Conservation (phyloP, 2,797 vertebrate species). For the Hyperoplus immaculatus region DNA sequence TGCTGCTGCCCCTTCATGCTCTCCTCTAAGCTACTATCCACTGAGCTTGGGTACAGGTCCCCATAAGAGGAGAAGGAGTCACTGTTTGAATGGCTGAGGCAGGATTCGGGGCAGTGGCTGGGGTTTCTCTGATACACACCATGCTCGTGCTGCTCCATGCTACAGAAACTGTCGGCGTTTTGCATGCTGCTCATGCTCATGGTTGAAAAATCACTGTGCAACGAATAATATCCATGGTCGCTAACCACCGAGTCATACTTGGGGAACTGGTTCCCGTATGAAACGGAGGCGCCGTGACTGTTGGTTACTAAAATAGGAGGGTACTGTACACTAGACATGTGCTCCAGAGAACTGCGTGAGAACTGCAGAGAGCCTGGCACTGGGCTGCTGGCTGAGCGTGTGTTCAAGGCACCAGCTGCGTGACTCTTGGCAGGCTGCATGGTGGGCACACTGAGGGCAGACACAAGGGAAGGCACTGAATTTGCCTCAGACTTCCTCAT, state of each 20-base stretch:
- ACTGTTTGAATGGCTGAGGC: conserved; percentile 95
- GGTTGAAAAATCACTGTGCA: conserved; percentile 97
- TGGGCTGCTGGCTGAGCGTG: conserved; percentile 97
- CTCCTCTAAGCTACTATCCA: conserved; percentile 93
- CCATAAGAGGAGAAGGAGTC: conserved; percentile 97
- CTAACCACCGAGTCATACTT: conserved; percentile 95
- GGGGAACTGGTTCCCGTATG: conserved; percentile 94
- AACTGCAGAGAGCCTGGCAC: conserved; percentile 97
- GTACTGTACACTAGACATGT: conserved; percentile 96
- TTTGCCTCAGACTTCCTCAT: conserved; percentile 94
- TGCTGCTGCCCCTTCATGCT: conserved; percentile 90
- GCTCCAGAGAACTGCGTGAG: conserved; percentile 94
- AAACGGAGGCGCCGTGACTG: conserved; percentile 95
- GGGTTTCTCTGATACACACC: conserved; percentile 91
- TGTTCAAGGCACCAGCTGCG: conserved; percentile 95
- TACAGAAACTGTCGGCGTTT: conserved; percentile 95
- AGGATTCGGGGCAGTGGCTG: conserved; percentile 92
- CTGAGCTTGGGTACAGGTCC: conserved; percentile 93
- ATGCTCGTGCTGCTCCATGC: conserved; percentile 92
- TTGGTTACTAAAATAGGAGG: conserved; percentile 99
- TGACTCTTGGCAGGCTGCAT: conserved; percentile 96
- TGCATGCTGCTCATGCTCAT: conserved; percentile 95
- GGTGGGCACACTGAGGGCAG: conserved; percentile 97
- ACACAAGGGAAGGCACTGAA: conserved; percentile 97
- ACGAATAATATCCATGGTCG: conserved; percentile 97